A percentile compares a stretch with the other conserved stretches of the same genome.
Conservation (phyloP, 2,797 vertebrate genomes). For the Coregonus ussuriensis region DNA sequence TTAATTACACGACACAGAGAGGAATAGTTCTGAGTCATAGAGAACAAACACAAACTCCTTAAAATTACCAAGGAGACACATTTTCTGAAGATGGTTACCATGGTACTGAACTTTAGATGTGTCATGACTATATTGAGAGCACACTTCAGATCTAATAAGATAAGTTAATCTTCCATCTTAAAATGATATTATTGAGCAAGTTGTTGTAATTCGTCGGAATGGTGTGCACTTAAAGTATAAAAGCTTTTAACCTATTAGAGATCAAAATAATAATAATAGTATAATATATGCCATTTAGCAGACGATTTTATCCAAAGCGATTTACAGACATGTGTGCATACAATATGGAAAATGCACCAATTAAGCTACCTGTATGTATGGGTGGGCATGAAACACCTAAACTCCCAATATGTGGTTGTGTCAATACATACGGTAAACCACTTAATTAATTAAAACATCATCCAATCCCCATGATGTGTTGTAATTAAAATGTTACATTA, state of each 20-base stretch:
- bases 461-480: too few species aligned
- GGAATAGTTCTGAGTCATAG: background rate
- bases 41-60: background rate
- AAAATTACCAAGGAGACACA: background rate
- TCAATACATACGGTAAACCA: background rate
- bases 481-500: too few species aligned
- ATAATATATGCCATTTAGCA: too few species aligned
- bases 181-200: too few species aligned
- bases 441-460: background rate
- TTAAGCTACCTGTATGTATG: background rate
- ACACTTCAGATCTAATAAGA: too few species aligned
- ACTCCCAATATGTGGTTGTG: background rate
- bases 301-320: too few species aligned
- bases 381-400: background rate
- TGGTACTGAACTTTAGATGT: background rate
- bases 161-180: too few species aligned
- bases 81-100: background rate
- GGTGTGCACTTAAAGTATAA: too few species aligned
- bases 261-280: too few species aligned
- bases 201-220: too few species aligned
- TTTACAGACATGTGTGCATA: too few species aligned
- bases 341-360: background rate
- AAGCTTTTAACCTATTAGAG: too few species aligned
- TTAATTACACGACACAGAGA: conserved; percentile 1
- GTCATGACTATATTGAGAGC: background rate